Base-by-base conservation (phyloP, 1,140 invertebrate species). In the Leptoteleia sp. region DNA sequence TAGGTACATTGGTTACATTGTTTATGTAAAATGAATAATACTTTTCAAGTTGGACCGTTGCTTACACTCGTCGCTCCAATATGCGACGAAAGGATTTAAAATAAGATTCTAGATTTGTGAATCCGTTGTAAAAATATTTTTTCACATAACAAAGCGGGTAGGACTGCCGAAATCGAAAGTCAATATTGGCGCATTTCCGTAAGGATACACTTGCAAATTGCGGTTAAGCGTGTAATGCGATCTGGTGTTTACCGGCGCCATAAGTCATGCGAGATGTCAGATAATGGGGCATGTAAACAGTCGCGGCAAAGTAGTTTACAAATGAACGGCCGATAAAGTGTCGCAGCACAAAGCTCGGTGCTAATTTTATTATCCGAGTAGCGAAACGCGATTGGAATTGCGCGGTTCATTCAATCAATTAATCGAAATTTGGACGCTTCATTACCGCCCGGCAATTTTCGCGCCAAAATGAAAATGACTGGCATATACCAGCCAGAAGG, bases 261-360 rank as follows among this genome's bases (percentile, higher is more conserved):
- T 48, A 64, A 68, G 76, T 81, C 84, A 86, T 84, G 79, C 80
- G 76, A 47, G 78, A 64, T 80, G 81, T 77, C 68, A 79, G 83
- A 82, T 76, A 73, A 71, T 64, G 52, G 48, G 13, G 31, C 42
- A 35, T 61, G 52, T 54, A 67, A 78, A 78, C 59, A 65, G 52
- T 47, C 52, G 22, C 29, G 12, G 55, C 38, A 47, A 62, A 72
- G 48, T 72, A 54, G 57, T 62, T 62, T 45, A 62, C 55, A 62
- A 62, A 48, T 25, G 50, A 19, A 27, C 19, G 16, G 25, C 22
- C 52, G 38, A 75, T 57, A 67, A 72, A 54, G 48, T 35, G 37
- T 22, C 55, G 55, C 13, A 37, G 25, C 33, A 64, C 38, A 54
- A 64, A 50, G 43, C 45, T 1, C 27, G 3, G 11, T 15, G 64